A percentile compares a stretch with the other conserved stretches of the same genome.
phyloP scores from a whole-genome alignment of 2,888 invertebrate species.

The Sinopyrophorus schimmeli region DNA sequence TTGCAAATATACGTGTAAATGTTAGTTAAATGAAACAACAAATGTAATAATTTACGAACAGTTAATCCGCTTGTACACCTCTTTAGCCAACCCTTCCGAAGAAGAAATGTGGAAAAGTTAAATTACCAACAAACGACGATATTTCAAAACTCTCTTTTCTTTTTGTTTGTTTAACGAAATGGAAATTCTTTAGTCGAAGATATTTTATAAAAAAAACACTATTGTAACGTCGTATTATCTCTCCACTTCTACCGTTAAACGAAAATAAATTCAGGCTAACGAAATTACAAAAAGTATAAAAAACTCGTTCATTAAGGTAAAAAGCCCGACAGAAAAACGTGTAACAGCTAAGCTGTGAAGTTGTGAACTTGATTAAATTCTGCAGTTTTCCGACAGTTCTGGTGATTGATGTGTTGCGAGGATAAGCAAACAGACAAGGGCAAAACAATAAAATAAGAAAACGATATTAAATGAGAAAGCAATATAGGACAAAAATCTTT shows the following conservation, averaged over 20 bases:
- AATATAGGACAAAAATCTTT: slow-evolving; percentile 46
- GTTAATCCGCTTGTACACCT: slow-evolving; percentile 8
- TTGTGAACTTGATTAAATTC: slow-evolving; percentile 50
- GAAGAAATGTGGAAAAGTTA: slow-evolving; percentile 1
- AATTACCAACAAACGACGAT: slow-evolving; percentile 1
- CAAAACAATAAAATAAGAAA: slow-evolving; percentile 44
- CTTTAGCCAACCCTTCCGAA: slow-evolving; percentile 2
- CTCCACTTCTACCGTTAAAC: slow-evolving; percentile 2
- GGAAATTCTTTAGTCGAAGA: background rate
- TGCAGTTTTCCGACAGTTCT: slow-evolving; percentile 47
- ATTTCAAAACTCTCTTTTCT: background rate
- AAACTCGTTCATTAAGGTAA: slow-evolving; percentile 33
- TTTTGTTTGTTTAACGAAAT: background rate
- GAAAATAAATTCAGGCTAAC: slow-evolving; percentile 24
- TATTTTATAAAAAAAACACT: slow-evolving; percentile 7
- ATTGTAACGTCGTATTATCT: slow-evolving; percentile 14
- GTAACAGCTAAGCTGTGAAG: slow-evolving; percentile 36
- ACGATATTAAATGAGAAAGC: slow-evolving; percentile 49
- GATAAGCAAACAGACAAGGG: slow-evolving; percentile 48
- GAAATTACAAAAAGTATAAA: slow-evolving; percentile 28
- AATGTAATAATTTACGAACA: slow-evolving; percentile 12
- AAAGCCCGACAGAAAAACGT: slow-evolving; percentile 30
- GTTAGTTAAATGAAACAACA: slow-evolving; percentile 21
- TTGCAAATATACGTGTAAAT: slow-evolving; percentile 31
- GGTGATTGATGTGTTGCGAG: slow-evolving; percentile 50